phyloP scores from a whole-genome alignment of 2,888 invertebrate species.

The Amiota mariae region DNA sequence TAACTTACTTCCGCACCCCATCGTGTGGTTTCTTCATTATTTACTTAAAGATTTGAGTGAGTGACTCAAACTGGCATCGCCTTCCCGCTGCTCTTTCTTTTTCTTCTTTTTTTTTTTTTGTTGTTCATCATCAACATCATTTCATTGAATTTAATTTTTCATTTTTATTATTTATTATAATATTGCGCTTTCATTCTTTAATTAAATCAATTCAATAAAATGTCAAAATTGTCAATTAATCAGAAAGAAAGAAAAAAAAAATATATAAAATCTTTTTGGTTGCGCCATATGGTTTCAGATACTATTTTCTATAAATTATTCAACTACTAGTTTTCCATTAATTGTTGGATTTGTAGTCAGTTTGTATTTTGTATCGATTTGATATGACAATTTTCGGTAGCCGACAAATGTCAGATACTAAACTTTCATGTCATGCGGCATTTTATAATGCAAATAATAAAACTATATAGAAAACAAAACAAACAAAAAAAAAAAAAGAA shows the following conservation, averaged over 20 bases:
- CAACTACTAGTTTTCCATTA: too few relatives aligned
- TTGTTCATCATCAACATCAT: neutral
- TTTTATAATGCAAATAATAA: neutral
- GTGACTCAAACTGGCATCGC: neutral
- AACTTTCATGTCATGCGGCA: neutral
- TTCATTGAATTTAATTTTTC: slow-evolving; percentile 7
- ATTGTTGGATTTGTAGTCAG: too few relatives aligned
- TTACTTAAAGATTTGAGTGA: neutral
- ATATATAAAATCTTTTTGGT: neutral
- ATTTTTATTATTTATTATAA: neutral
- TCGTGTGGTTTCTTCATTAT: neutral
- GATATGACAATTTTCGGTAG: slow-evolving; percentile 10
- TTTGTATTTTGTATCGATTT: neutral
- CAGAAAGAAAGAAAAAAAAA: neutral
- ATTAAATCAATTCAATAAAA: slow-evolving; percentile 21
- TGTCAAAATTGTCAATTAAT: slow-evolving; percentile 25
- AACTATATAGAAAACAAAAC: too few relatives aligned
- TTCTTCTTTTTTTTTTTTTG: neutral
- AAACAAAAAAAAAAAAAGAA: slow-evolving; percentile 29
- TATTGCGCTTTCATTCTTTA: neutral
- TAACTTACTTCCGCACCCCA: slow-evolving; percentile 10
- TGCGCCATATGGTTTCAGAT: neutral
- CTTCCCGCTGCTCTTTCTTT: neutral
- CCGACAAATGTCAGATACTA: neutral
- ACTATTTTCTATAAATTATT: too few relatives aligned